Conservation (phyloP, 2,113 vertebrate genomes). For the Zosterops hypoxanthus region DNA sequence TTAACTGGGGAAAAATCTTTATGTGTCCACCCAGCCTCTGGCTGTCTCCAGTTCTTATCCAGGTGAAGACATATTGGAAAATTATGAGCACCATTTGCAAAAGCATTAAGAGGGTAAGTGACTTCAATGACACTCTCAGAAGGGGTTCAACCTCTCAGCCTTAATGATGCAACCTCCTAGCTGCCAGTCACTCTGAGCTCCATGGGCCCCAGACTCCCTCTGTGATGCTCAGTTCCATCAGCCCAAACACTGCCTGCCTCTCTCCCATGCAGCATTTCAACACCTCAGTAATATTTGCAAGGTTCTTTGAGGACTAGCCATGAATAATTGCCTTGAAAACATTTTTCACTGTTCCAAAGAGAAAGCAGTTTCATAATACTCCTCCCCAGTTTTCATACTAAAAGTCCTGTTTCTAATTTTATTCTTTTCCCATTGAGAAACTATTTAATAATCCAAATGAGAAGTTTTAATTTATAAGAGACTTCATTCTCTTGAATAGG, state of each 20-base stretch:
- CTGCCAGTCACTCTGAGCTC: not conserved
- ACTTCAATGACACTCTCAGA: not conserved
- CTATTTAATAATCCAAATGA: constrained; percentile 7
- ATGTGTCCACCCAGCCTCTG: not conserved
- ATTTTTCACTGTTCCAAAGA: not conserved
- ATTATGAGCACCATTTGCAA: not conserved
- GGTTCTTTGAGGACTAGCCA: not conserved
- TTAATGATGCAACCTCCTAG: not conserved
- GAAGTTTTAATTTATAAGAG: not conserved
- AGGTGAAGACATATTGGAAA: not conserved
- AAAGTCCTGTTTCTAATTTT: not conserved
- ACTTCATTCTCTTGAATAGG: not conserved
- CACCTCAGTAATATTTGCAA: not conserved
- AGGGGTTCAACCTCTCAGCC: not conserved
- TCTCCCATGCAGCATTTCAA: not conserved
- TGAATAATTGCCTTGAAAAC: not conserved
- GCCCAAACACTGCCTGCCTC: not conserved
- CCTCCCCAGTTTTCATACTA: not conserved
- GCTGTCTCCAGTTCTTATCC: not conserved
- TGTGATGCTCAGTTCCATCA: not conserved
- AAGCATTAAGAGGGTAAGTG: not conserved
- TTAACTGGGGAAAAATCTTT: not conserved
- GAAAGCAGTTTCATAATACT: not conserved
- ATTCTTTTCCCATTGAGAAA: not conserved
- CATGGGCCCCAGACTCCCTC: not conserved